Evolutionary conservation across 1,140 invertebrate genomes (phyloP).

Genomic region (Linepithema humile): DNA sequence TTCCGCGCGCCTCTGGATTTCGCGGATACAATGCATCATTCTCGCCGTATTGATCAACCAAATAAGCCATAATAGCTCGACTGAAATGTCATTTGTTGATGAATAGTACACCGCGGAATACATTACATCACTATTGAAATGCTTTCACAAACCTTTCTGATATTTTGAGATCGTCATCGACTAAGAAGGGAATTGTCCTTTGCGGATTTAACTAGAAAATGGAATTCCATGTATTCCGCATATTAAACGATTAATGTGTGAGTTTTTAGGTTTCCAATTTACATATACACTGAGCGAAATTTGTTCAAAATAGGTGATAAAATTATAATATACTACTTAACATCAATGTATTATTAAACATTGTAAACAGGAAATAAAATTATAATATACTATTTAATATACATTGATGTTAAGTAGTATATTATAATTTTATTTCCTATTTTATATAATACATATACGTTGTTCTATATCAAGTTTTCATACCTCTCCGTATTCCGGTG

Average conservation of each 20-base stretch:
- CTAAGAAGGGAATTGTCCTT: constrained; percentile 88
- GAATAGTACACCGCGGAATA: background rate
- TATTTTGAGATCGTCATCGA: constrained; percentile 88
- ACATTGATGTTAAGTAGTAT: no score
- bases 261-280: background rate
- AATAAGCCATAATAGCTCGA: constrained; percentile 89
- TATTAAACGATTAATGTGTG: background rate
- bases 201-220: constrained; percentile 86
- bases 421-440: background rate
- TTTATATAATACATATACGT: background rate
- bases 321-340: no score
- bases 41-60: constrained; percentile 89
- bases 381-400: no score
- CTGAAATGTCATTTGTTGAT: constrained; percentile 74
- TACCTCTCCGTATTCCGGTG: constrained; percentile 83
- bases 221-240: background rate
- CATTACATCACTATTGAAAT: background rate
- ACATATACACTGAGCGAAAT: background rate
- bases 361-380: no score
- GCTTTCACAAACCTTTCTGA: constrained; percentile 85
- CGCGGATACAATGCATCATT: constrained; percentile 89
- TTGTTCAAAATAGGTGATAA: background rate
- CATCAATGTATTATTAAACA: no score
- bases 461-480: constrained; percentile 5
- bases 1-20: constrained; percentile 87